Evolutionary conservation across 2,888 invertebrate species (phyloP).

Genomic region (Erebia epiphron): DNA sequence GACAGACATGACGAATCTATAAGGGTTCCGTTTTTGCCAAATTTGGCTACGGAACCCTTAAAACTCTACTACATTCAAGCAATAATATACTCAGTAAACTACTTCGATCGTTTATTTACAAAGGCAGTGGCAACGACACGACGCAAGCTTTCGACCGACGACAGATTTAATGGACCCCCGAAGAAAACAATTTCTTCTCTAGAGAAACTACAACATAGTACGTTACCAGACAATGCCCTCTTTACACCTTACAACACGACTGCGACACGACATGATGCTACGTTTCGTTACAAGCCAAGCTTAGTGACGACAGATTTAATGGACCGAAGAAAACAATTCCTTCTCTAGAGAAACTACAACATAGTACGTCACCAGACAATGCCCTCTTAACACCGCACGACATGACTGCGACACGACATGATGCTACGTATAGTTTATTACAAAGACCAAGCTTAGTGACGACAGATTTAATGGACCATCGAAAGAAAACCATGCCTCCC

Average conservation of each 20-base stretch:
- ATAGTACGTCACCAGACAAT: not conserved
- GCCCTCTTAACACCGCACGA: not conserved
- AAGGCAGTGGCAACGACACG: conserved; percentile 41
- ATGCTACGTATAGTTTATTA: not conserved
- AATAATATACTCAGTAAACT: no score
- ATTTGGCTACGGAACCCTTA: no score
- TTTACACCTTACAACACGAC: conserved; percentile 7
- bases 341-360: conserved; percentile 37
- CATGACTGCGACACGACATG: not conserved
- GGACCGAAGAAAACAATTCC: conserved; percentile 38
- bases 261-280: not conserved
- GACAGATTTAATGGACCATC: no score
- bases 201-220: conserved; percentile 29
- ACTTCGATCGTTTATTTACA: conserved; percentile 14
- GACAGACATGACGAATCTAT: no score
- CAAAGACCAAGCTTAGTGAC: no score
- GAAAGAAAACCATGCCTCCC: no score
- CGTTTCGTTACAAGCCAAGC: no score
- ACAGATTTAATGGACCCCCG: conserved; percentile 51
- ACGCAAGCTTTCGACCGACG: conserved; percentile 42
- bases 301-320: no score
- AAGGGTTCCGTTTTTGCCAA: no score
- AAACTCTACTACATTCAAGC: no score
- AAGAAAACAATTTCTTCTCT: conserved; percentile 39
- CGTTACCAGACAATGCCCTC: not conserved